Evolutionary conservation across 2,113 vertebrate genomes (phyloP).

Genomic region (Okapia johnstoni): DNA sequence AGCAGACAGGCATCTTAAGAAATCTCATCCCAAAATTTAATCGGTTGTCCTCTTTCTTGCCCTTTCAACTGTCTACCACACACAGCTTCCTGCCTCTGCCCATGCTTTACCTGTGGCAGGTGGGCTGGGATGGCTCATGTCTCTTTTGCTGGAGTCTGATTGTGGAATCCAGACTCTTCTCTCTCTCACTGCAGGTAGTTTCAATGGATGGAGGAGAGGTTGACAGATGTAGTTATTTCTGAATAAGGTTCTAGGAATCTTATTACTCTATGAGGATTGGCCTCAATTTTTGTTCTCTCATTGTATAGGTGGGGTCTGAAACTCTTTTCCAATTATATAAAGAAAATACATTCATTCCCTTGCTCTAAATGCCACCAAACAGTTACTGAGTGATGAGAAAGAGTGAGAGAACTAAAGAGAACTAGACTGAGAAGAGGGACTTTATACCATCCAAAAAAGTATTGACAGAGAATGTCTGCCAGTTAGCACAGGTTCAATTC

Average conservation of each 20-base stretch:
- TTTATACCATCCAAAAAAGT: not conserved
- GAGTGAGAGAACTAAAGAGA: not conserved
- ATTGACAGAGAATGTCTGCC: not conserved
- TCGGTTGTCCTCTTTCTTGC: not conserved
- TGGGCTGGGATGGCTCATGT: not conserved
- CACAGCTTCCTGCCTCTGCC: not conserved
- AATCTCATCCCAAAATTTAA: constrained; percentile 42
- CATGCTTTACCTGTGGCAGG: not conserved
- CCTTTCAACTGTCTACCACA: constrained; percentile 12
- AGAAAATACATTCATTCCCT: not conserved
- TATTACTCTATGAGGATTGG: not conserved
- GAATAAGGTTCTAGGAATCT: constrained; percentile 11
- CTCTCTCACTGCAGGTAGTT: not conserved
- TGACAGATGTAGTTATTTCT: not conserved
- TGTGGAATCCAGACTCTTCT: not conserved
- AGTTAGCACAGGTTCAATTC: not conserved
- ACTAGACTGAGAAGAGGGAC: not conserved
- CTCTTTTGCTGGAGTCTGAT: constrained; percentile 9
- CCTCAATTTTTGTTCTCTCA: constrained; percentile 20
- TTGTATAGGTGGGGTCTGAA: not conserved
- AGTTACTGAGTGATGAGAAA: not conserved
- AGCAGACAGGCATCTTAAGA: constrained; percentile 58
- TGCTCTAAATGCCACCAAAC: constrained; percentile 24
- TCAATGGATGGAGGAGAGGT: not conserved
- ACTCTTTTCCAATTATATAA: not conserved